These are phyloP conservation scores for Papilio xuthus DNA, from an alignment of 1,140 invertebrate species.

Conservation along the genomic window DNA sequence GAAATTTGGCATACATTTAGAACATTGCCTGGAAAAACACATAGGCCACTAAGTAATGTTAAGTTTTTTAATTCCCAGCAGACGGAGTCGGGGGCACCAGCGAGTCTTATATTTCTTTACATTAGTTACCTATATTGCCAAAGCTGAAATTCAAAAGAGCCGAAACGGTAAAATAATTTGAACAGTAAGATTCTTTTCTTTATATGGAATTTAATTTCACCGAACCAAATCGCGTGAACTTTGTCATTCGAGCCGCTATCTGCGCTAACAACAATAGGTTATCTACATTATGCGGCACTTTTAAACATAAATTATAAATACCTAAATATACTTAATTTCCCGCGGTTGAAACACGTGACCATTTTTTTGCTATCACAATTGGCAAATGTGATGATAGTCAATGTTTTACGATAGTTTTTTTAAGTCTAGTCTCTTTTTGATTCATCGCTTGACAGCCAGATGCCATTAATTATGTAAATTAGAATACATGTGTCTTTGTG, in stretches of 20 bases:
- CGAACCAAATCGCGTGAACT: background rate
- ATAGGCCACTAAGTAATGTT: too few species aligned
- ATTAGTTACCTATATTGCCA: too few species aligned
- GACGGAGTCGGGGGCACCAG: too few species aligned
- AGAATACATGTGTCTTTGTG: slow-evolving; percentile 42
- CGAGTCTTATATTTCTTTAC: too few species aligned
- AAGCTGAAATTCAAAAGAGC: background rate
- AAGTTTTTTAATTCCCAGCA: too few species aligned
- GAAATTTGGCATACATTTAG: too few species aligned
- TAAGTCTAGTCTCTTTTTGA: slow-evolving; percentile 54
- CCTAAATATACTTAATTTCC: background rate
- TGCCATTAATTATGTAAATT: slow-evolving; percentile 57
- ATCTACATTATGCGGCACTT: background rate
- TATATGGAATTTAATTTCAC: background rate
- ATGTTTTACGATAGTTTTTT: slow-evolving; percentile 60
- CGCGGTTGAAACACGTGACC: background rate
- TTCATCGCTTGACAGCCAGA: slow-evolving; percentile 49
- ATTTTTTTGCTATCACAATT: background rate
- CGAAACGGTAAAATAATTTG: background rate
- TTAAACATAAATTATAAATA: background rate
- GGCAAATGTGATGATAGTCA: background rate
- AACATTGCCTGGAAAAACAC: too few species aligned
- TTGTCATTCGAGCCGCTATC: background rate
- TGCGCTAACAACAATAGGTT: background rate
- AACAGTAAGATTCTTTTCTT: background rate